phyloP scores from a whole-genome alignment of 2,113 vertebrate species.

The Neogale vison region DNA sequence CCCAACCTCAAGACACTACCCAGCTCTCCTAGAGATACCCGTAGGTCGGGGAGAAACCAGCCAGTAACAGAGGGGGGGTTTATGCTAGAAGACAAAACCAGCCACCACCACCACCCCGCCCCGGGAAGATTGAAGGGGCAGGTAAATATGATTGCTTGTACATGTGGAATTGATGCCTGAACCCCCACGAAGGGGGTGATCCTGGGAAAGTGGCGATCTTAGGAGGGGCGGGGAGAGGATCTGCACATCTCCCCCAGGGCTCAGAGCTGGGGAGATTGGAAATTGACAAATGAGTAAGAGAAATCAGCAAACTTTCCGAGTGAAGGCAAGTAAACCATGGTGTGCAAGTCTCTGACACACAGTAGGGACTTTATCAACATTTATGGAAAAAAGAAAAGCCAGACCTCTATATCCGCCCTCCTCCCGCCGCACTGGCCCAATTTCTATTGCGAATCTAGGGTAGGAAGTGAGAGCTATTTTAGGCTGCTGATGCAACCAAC shows the following conservation, averaged over 20 bases:
- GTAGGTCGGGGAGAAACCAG: background rate
- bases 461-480: conserved; percentile 29
- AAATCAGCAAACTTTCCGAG: background rate
- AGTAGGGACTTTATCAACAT: background rate
- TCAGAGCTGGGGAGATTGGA: background rate
- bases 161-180: background rate
- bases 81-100: background rate
- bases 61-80: background rate
- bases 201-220: too few relatives aligned
- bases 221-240: background rate
- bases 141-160: rapidly evolving
- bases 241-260: background rate
- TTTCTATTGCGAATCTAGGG: background rate
- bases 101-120: too few relatives aligned
- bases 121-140: rapidly evolving
- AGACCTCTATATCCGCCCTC: background rate
- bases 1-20: background rate
- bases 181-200: background rate
- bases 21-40: background rate
- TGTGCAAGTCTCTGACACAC: background rate
- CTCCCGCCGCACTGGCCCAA: background rate
- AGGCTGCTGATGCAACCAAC: background rate
- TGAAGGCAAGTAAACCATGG: background rate
- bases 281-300: background rate
- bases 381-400: background rate